Base-by-base conservation (phyloP, 1,140 invertebrate species). In the Fopius arisanus region DNA sequence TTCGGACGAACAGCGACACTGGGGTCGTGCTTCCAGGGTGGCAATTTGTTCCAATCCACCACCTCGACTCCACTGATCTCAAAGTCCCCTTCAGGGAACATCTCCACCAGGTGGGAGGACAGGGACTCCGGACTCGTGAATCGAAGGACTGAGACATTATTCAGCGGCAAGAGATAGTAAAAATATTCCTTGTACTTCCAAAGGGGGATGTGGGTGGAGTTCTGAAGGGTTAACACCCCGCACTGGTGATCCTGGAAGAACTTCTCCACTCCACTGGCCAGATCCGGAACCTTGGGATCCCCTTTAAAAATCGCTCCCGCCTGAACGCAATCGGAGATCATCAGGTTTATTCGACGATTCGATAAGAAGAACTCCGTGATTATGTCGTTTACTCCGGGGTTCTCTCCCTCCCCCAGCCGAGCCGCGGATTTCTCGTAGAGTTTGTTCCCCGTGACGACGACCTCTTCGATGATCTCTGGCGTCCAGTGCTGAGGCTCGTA, bases 351-450 rank as follows among this genome's bases (percentile, higher is more conserved):
- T 16, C 81, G 78, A 4, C 83, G 78, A 51, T 79, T 80, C 0
- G 84, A 81, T 1, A 87, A 51, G 41, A 85, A 84, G 28, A 87
- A 84, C 66, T 86, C 84, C 4, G 67, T 81, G 1, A 84, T 79
- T 19, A 87, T 80, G 26, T 85, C 80, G 33, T 83, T 82, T 5
- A 79, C 72, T 16, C 19, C 0, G 23, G 23, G 9, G 59, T n/a
- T n/a, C n/a, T n/a, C n/a, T n/a, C n/a, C 72, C 5, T 41, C 54
- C 0, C 78, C 81, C 0, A 82, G 66, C 28, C 81, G 76, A 10
- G 66, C 74, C 1, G 78, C 75, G 31, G 77, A 82, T n/a, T 80
- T 82, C 0, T 80, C 75, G 48, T 85, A 83, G 6, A 87, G 69
- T 43, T 83, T 85, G 5, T 83, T 80, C 0, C 84, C 85, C 0